Evolutionary conservation across 2,888 invertebrate species (phyloP).

Genomic region (Entomobrya multifasciata): DNA sequence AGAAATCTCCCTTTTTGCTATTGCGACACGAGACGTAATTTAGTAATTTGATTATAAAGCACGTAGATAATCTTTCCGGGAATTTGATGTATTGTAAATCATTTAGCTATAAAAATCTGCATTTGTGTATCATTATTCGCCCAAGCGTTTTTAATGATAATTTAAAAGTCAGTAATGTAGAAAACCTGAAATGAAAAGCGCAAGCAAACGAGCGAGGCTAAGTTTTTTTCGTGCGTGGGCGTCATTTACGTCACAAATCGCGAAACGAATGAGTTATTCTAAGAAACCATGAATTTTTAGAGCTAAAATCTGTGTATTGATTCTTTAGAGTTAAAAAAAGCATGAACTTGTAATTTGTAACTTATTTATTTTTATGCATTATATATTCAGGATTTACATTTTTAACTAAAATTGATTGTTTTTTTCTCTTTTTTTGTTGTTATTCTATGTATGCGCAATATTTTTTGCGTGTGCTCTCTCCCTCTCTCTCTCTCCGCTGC

Average conservation of each 20-base stretch:
- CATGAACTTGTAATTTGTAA: not conserved
- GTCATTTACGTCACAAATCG: conserved; percentile 53
- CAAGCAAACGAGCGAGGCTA: too few species aligned
- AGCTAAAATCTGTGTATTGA: not conserved
- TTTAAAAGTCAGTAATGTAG: not conserved
- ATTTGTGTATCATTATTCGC: not conserved
- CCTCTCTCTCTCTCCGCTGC: conserved; percentile 12
- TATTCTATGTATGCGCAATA: conserved; percentile 38
- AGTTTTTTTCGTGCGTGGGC: conserved; percentile 29
- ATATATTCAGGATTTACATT: not conserved
- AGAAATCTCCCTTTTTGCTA: not conserved
- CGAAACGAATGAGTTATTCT: not conserved
- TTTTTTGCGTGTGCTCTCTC: conserved; percentile 38
- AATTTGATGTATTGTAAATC: conserved; percentile 34
- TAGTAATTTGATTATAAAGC: not conserved
- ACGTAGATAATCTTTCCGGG: conserved; percentile 2
- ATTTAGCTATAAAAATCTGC: conserved; percentile 4
- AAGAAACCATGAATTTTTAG: not conserved
- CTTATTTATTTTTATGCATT: not conserved
- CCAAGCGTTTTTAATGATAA: conserved; percentile 13
- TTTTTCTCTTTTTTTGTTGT: conserved; percentile 51
- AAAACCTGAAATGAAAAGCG: conserved; percentile 3
- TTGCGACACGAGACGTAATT: not conserved
- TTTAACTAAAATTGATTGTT: conserved; percentile 41
- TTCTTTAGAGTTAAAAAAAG: not conserved